phyloP scores from a whole-genome alignment of 2,113 vertebrate genomes.

The Gila orcuttii region DNA sequence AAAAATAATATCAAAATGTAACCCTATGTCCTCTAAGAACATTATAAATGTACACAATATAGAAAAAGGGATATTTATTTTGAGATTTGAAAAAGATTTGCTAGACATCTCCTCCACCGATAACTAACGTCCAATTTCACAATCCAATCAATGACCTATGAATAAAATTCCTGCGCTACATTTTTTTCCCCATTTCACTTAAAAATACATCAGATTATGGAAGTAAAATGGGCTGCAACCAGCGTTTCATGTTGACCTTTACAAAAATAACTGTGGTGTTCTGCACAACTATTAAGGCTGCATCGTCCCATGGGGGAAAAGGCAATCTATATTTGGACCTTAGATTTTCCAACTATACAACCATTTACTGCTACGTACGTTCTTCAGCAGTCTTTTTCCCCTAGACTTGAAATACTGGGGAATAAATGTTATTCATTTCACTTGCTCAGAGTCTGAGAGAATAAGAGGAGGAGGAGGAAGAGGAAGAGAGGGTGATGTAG shows the following conservation, averaged over 20 bases:
- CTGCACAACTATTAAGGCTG: neutral
- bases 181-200: neutral
- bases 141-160: neutral
- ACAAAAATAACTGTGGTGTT: neutral
- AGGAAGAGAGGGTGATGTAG: conserved; percentile 38
- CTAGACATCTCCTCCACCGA: neutral
- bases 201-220: neutral
- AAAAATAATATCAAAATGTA: too few species aligned
- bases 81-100: too few species aligned
- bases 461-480: conserved; percentile 47
- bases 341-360: conserved; percentile 48
- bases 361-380: conserved; percentile 39
- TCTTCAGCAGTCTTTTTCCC: conserved; percentile 46
- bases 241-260: neutral
- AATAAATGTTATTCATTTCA: conserved; percentile 66
- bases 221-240: neutral
- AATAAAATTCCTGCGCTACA: neutral
- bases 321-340: conserved; percentile 49
- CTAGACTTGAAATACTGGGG: conserved; percentile 41
- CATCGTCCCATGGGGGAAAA: conserved; percentile 21
- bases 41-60: too few species aligned
- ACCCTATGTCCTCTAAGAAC: too few species aligned
- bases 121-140: neutral
- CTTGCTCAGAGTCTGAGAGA: conserved; percentile 58
- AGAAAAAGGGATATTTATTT: too few species aligned